A percentile compares a stretch with the other conserved stretches of the same genome.
Evolutionary conservation across 2,797 vertebrate genomes (phyloP).

Genomic region (Salarias fasciatus): DNA sequence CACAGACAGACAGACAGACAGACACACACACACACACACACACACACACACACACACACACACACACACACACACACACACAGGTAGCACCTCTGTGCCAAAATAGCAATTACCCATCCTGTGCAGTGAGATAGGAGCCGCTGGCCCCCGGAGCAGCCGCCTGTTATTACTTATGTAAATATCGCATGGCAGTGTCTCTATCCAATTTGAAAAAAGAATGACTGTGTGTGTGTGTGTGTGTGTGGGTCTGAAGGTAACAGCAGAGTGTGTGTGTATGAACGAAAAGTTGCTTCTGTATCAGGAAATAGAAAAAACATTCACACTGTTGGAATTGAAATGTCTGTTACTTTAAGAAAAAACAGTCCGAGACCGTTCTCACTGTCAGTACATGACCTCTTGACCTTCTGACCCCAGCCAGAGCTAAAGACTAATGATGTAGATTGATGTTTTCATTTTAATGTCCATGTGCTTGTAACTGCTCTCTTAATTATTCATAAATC

Average conservation of each 20-base stretch:
- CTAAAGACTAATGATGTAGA: too few species aligned
- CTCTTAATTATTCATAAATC: too few species aligned
- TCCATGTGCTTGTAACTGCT: too few species aligned
- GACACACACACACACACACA: constrained; percentile 24
- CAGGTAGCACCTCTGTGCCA: constrained; percentile 68
- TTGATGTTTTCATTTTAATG: too few species aligned
- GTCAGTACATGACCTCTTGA: too few species aligned
- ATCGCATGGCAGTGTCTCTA: constrained; percentile 69
- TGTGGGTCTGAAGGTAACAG: too few species aligned
- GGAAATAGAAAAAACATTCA: constrained; percentile 13
- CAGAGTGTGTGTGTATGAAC: constrained; percentile 31
- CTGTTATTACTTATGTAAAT: constrained; percentile 80
- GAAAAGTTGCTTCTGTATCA: constrained; percentile 18
- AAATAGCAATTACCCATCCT: constrained; percentile 73
- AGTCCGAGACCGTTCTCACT: too few species aligned
- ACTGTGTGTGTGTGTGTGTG: constrained; percentile 34
- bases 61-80: constrained; percentile 29
- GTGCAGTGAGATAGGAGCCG: constrained; percentile 64
- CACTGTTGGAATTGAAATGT: too few species aligned
- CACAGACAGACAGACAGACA: constrained; percentile 19
- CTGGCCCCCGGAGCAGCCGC: constrained; percentile 59
- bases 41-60: constrained; percentile 24
- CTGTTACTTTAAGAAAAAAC: too few species aligned
- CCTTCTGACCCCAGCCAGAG: too few species aligned
- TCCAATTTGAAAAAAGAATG: constrained; percentile 70